Conservation (phyloP, 1,140 invertebrate genomes). For the Bombus sibiricus region DNA sequence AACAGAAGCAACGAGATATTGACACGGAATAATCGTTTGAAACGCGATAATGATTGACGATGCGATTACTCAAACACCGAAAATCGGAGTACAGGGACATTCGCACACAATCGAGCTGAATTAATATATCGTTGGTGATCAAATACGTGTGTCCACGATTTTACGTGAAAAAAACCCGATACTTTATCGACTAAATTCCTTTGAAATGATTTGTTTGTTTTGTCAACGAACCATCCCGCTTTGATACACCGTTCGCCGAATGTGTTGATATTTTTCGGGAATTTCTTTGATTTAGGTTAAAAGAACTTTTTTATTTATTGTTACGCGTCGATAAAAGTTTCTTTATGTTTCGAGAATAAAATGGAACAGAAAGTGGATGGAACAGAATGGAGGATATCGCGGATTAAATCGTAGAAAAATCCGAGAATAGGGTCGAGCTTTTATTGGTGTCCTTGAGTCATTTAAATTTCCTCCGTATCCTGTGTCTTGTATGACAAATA, state of each 20-base stretch:
- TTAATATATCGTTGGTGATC: background rate
- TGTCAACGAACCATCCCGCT: background rate
- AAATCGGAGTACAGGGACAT: slow-evolving; percentile 14
- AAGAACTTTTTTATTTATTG: background rate
- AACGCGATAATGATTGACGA: slow-evolving; percentile 39
- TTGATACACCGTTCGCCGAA: background rate
- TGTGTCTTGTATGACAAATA: too few species aligned
- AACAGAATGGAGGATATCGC: background rate
- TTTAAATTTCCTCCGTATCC: too few species aligned
- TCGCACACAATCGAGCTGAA: background rate
- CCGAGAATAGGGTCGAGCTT: background rate
- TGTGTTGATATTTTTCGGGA: background rate
- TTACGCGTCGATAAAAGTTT: background rate
- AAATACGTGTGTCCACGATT: background rate
- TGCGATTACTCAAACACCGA: slow-evolving; percentile 20
- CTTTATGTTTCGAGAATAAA: background rate
- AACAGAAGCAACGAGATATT: slow-evolving; percentile 23
- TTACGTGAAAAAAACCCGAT: background rate
- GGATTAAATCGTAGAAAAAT: background rate
- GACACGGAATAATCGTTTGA: slow-evolving; percentile 25
- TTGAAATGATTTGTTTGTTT: background rate
- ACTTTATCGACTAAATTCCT: background rate
- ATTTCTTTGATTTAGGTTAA: slow-evolving; percentile 3
- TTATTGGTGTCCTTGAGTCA: background rate
- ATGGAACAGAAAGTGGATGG: background rate